A percentile compares a stretch with the other conserved stretches of the same genome.
These are phyloP conservation scores for Hycleus phaleratus DNA, from an alignment of 1,140 invertebrate genomes.

Conservation along the genomic window DNA sequence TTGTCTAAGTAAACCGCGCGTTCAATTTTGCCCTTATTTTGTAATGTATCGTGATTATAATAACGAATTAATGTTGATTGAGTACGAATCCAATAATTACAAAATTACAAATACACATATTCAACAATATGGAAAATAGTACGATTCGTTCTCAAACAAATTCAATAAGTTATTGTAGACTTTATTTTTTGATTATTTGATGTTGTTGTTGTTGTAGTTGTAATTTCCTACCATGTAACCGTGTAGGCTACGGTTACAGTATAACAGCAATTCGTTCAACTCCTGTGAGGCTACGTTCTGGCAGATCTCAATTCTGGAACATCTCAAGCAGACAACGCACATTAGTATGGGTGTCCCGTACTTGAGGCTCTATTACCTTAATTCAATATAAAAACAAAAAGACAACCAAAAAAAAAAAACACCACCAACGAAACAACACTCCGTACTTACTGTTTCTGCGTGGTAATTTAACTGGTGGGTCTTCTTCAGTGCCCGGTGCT, in stretches of 20 bases:
- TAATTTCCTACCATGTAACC: slow-evolving; percentile 40
- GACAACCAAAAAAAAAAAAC: not conserved
- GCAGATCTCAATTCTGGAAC: slow-evolving; percentile 40
- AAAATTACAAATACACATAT: no score
- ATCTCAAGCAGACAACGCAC: slow-evolving; percentile 41
- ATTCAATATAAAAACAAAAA: slow-evolving; percentile 11
- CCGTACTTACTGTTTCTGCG: slow-evolving; percentile 30
- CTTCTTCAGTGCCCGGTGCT: slow-evolving; percentile 37
- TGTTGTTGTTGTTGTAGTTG: not conserved
- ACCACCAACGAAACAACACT: no score
- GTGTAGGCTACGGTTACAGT: slow-evolving; percentile 36
- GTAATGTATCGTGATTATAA: no score
- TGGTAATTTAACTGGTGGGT: slow-evolving; percentile 23
- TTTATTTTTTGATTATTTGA: no score
- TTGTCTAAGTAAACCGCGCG: slow-evolving; percentile 31
- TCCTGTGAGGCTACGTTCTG: slow-evolving; percentile 31
- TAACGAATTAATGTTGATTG: no score
- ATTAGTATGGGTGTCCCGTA: slow-evolving; percentile 33
- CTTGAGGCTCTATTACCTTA: slow-evolving; percentile 23
- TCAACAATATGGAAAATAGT: no score
- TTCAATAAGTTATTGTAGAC: no score
- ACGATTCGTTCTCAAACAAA: no score
- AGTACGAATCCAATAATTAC: no score
- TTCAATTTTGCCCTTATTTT: no score
- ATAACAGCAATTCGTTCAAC: slow-evolving; percentile 28